Evolutionary conservation across 1,140 invertebrate species (phyloP).

Genomic region (Scylla paramamosain): DNA sequence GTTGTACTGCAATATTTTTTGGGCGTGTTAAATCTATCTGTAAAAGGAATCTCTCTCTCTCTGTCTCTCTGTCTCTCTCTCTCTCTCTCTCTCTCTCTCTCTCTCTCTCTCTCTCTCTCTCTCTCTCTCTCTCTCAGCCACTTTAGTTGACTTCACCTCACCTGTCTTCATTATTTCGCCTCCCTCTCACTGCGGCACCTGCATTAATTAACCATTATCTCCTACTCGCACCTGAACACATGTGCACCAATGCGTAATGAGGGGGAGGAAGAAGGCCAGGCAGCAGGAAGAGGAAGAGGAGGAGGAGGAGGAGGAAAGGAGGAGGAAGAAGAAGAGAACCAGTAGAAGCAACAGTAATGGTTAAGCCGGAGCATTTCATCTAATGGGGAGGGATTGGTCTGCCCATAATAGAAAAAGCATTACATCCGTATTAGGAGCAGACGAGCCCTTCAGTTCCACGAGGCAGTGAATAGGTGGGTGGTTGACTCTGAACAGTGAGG

Average conservation of each 20-base stretch:
- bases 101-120: constrained; percentile 21
- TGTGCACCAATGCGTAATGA: constrained; percentile 6
- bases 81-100: neutral
- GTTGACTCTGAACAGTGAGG: too few species aligned
- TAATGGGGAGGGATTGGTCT: neutral
- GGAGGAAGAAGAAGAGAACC: neutral
- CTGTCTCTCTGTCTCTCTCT: too few species aligned
- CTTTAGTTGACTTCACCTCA: neutral
- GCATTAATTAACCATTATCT: constrained; percentile 27
- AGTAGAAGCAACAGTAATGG: neutral
- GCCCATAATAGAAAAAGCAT: neutral
- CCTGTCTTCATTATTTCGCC: neutral
- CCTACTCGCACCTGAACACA: neutral
- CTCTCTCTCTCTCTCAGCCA: neutral
- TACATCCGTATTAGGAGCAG: neutral
- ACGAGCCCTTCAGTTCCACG: too few species aligned
- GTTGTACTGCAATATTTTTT: too few species aligned
- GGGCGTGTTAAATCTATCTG: too few species aligned
- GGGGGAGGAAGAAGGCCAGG: neutral
- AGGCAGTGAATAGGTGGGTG: too few species aligned
- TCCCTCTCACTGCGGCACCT: neutral
- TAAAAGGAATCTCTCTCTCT: too few species aligned
- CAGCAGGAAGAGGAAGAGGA: neutral
- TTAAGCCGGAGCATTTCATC: neutral
- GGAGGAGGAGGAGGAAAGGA: neutral